Base-by-base conservation (phyloP, 2,888 invertebrate species). In the Oxytorus armatus region DNA sequence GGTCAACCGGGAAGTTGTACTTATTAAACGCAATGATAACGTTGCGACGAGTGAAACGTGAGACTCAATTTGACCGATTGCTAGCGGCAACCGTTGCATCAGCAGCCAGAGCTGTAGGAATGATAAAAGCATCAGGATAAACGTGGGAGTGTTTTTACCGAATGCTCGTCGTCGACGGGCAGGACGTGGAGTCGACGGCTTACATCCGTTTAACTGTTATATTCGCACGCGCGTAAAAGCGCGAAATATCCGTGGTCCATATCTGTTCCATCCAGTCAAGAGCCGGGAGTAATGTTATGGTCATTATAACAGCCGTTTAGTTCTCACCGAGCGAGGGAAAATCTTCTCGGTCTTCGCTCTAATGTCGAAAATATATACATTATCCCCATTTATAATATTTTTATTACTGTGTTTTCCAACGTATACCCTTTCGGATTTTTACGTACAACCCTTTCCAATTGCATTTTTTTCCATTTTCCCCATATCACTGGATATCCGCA, bases 211-310 rank as follows among this genome's bases (percentile, higher is more conserved):
- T 73, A 36, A 73, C 44, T 65, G 33, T 18, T 16, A 66, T 44
- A 63, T 80, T 80, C 80, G 77, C 80, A 77, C 77, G 80, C 49
- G 36, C 53, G 66, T 61, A 47, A 16, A 76, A 73, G 29, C 65
- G 66, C 59, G 55, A 68, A 72, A 72, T 72, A 79, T 76, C 76
- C 66, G 59, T 47, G 76, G 66, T 80, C 66, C 47, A 72, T n/a
- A n/a, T 76, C 57, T 66, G 65, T 53, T 47, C 44, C 44, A 63
- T 79, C 57, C 39, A 21, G 51, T 57, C 70, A 10, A n/a, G 33
- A 21, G 59, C 33, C 53, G 16, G 44, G 18, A 73, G 55, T 47
- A 57, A 55, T 44, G 21, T 70, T 79, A 16, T 36, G 21, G 16
- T 66, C 33, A 76, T 68, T 55, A 69, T n/a, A 8, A 8, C 23